A percentile compares a stretch with the other conserved stretches of the same genome.
Evolutionary conservation across 2,888 invertebrate genomes (phyloP).

Genomic region (Drosophila paracracens): DNA sequence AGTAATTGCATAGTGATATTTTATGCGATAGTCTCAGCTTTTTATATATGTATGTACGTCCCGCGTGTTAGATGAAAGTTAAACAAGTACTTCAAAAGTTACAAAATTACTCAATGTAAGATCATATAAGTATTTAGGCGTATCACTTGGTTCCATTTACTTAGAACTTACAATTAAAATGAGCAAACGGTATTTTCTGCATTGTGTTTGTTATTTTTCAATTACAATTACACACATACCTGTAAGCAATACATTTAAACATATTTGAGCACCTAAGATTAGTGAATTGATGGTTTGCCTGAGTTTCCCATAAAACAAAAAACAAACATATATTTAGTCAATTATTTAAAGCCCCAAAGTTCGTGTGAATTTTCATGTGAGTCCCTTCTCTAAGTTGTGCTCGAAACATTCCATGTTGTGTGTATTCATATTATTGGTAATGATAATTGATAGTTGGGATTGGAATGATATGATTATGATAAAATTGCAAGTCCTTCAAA

Average conservation of each 20-base stretch:
- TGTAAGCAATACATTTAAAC: constrained; percentile 66
- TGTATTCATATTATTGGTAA: constrained; percentile 42
- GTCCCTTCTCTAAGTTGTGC: constrained; percentile 42
- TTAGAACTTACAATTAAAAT: constrained; percentile 17
- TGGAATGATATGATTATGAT: constrained; percentile 14
- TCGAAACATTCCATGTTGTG: constrained; percentile 59
- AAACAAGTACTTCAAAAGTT: constrained; percentile 58
- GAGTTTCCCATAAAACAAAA: constrained; percentile 6
- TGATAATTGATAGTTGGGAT: constrained; percentile 19
- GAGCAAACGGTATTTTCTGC: constrained; percentile 13
- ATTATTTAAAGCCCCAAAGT: constrained; percentile 55
- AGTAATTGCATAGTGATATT: constrained; percentile 58
- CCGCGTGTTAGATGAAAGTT: constrained; percentile 67
- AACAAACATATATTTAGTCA: constrained; percentile 56
- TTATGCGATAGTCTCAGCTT: constrained; percentile 47
- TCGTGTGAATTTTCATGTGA: constrained; percentile 41
- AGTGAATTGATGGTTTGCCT: constrained; percentile 1
- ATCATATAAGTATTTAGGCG: constrained; percentile 28
- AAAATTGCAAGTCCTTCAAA: constrained; percentile 20
- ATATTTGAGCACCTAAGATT: constrained; percentile 11
- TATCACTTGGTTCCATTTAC: constrained; percentile 31
- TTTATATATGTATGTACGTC: constrained; percentile 46
- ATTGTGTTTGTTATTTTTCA: constrained; percentile 16
- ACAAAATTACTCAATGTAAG: constrained; percentile 25
- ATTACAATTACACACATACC: constrained; percentile 18